Evolutionary conservation across 2,797 vertebrate genomes (phyloP).

Genomic region (Threskiornis aethiopicus): DNA sequence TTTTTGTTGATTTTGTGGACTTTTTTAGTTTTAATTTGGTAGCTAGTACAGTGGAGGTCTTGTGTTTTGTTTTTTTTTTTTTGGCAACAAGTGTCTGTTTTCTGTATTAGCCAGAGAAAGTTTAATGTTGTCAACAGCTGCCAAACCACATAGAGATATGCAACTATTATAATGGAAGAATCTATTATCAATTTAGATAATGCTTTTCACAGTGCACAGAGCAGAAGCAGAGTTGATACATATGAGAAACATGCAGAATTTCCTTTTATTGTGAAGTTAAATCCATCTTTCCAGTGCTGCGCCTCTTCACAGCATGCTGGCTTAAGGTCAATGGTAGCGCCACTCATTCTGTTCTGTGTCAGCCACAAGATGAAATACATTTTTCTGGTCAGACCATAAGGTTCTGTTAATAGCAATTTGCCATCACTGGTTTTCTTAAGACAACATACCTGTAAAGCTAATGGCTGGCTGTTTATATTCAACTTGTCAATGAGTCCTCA

Average conservation of each 20-base stretch:
- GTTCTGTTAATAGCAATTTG: not conserved
- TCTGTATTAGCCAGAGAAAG: not conserved
- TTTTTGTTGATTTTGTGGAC: not conserved
- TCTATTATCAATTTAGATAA: not conserved
- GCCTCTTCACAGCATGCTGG: not conserved
- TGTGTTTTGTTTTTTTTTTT: not conserved
- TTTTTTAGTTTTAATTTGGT: not conserved
- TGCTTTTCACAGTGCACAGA: not conserved
- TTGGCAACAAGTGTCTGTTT: not conserved
- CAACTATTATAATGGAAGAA: not conserved
- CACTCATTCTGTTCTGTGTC: not conserved
- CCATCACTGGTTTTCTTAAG: not conserved
- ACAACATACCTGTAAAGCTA: not conserved
- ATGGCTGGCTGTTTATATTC: not conserved
- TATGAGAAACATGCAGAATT: not conserved
- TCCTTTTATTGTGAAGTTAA: not conserved
- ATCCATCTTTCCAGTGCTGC: not conserved
- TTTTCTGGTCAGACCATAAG: not conserved
- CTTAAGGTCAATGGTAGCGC: not conserved
- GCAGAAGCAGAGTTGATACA: not conserved
- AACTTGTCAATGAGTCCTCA: not conserved
- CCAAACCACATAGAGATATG: not conserved
- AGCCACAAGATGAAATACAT: not conserved
- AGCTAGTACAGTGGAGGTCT: not conserved
- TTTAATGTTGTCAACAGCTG: not conserved